Evolutionary conservation across 1,140 invertebrate genomes (phyloP).

Genomic region (Brachionus rubens): DNA sequence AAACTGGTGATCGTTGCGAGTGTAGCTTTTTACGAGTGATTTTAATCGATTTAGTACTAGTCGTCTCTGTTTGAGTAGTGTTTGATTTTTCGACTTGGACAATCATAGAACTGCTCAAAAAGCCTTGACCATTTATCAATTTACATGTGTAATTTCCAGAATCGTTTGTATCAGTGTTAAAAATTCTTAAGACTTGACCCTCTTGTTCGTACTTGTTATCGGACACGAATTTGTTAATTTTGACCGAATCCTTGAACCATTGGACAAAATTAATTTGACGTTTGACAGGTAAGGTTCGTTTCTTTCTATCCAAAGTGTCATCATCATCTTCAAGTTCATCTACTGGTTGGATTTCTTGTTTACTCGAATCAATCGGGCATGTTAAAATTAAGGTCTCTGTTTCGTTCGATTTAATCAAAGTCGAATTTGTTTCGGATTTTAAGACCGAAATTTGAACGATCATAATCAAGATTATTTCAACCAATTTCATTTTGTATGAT

Average conservation of each 20-base stretch:
- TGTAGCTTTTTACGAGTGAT: not conserved
- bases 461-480: not conserved
- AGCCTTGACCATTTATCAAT: constrained; percentile 26
- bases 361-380: constrained; percentile 5
- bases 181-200: not conserved
- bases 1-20: not conserved
- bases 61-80: not conserved
- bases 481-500: not conserved
- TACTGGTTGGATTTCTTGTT: not conserved
- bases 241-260: constrained; percentile 30
- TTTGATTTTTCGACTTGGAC: not conserved
- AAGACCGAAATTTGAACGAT: not conserved
- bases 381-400: not conserved
- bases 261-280: not conserved
- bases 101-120: not conserved
- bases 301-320: not conserved
- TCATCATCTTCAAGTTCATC: constrained; percentile 1
- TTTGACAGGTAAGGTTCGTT: not conserved
- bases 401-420: not conserved
- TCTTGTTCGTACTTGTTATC: constrained; percentile 7
- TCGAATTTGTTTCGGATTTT: not conserved
- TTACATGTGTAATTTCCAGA: constrained; percentile 36
- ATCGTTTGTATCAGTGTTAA: not conserved
- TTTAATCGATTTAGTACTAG: not conserved
- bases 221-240: constrained; percentile 12